These are phyloP conservation scores for Galagoides demidoff DNA, from an alignment of 2,797 vertebrate species.

Conservation along the genomic window DNA sequence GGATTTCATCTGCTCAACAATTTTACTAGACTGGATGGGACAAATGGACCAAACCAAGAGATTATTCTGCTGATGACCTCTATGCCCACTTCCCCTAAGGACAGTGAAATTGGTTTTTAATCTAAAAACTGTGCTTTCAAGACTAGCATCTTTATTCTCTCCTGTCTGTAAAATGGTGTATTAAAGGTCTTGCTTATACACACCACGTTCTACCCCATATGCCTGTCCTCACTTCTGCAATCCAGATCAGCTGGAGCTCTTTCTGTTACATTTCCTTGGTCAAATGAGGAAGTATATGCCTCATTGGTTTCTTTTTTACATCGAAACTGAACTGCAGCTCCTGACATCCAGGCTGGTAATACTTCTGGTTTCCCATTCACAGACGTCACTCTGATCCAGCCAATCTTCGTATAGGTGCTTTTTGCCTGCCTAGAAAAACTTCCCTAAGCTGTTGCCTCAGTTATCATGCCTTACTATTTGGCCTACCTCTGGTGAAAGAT, in stretches of 20 bases:
- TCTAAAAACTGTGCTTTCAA: background rate
- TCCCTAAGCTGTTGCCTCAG: background rate
- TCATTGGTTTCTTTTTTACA: background rate
- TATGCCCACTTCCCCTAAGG: rapidly evolving
- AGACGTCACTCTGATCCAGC: background rate
- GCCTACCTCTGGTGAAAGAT: background rate
- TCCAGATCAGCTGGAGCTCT: background rate
- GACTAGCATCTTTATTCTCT: background rate
- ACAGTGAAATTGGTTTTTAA: background rate
- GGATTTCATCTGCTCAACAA: background rate
- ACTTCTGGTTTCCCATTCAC: background rate
- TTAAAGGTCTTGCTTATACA: background rate
- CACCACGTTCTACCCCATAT: background rate
- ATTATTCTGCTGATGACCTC: background rate
- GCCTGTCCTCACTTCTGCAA: background rate
- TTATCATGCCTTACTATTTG: background rate
- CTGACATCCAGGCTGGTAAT: background rate
- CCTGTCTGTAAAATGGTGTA: background rate
- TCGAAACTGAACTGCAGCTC: too few species aligned
- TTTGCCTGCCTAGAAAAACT: background rate
- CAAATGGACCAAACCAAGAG: background rate
- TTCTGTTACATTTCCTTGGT: background rate
- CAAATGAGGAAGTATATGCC: background rate
- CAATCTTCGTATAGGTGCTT: background rate
- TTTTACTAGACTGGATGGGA: background rate